These are phyloP conservation scores for Chrysomela aeneicollis DNA, from an alignment of 2,888 invertebrate species.

Conservation along the genomic window DNA sequence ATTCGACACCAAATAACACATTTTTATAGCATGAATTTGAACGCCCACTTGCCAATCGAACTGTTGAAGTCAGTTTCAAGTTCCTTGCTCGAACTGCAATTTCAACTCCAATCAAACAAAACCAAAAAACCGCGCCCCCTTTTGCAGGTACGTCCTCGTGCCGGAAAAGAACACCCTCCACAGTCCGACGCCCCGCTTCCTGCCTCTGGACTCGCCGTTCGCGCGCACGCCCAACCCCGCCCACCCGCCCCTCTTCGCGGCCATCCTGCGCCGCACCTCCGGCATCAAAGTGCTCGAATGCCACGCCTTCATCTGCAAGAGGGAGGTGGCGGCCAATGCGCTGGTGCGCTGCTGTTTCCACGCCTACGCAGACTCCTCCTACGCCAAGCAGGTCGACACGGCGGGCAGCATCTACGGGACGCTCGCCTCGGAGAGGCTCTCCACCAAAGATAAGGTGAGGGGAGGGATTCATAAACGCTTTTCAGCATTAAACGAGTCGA, in stretches of 20 bases:
- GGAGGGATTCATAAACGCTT: too few species aligned
- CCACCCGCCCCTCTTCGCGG: constrained; percentile 96
- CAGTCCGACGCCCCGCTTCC: constrained; percentile 82
- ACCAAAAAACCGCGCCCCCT: too few species aligned
- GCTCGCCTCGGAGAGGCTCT: constrained; percentile 56
- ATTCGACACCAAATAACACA: too few species aligned
- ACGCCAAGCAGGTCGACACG: constrained; percentile 82
- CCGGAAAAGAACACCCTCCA: constrained; percentile 62
- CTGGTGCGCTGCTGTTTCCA: constrained; percentile 97
- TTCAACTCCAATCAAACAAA: too few species aligned
- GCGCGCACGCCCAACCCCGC: constrained; percentile 90
- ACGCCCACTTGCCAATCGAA: too few species aligned
- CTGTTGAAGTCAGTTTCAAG: too few species aligned
- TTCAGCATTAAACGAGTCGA: too few species aligned
- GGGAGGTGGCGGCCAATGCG: constrained; percentile 96
- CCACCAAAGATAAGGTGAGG: constrained; percentile 58
- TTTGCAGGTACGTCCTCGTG: constrained; percentile 62
- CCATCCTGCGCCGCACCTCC: constrained; percentile 92
- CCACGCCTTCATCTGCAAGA: constrained; percentile 97
- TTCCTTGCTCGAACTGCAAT: too few species aligned
- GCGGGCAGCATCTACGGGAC: constrained; percentile 61
- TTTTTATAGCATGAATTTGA: too few species aligned
- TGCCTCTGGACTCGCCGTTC: constrained; percentile 95
- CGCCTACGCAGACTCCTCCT: constrained; percentile 95
- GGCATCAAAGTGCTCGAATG: constrained; percentile 99